phyloP scores from a whole-genome alignment of 2,888 invertebrate species.

The Drosophila nigricruria region DNA sequence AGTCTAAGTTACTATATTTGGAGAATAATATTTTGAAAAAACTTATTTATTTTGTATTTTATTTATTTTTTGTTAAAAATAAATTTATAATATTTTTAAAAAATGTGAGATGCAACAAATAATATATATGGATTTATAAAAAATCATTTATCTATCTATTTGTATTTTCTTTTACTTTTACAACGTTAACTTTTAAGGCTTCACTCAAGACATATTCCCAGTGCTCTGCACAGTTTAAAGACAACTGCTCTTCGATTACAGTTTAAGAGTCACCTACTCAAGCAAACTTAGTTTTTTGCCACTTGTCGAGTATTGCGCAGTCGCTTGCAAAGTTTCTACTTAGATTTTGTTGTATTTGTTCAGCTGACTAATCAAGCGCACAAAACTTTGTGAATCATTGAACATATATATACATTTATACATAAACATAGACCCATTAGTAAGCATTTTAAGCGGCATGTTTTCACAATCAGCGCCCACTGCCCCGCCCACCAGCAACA shows the following conservation, averaged over 20 bases:
- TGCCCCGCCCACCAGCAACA: neutral
- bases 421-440: neutral
- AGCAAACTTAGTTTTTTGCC: neutral
- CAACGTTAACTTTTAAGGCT: too few relatives aligned
- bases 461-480: conserved; percentile 10
- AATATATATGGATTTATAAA: too few relatives aligned
- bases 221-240: neutral
- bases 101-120: too few relatives aligned
- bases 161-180: neutral
- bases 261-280: neutral
- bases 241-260: neutral
- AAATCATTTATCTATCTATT: neutral
- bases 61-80: too few relatives aligned
- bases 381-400: conserved; percentile 1
- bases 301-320: neutral
- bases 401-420: neutral
- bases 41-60: too few relatives aligned
- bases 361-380: conserved; percentile 10
- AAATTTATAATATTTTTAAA: too few relatives aligned
- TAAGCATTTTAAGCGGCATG: conserved; percentile 6
- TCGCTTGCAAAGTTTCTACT: neutral
- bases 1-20: too few relatives aligned
- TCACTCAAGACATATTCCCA: neutral
- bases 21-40: too few relatives aligned
- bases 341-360: neutral